phyloP scores from a whole-genome alignment of 2,113 vertebrate genomes.

The Chunga burmeisteri region DNA sequence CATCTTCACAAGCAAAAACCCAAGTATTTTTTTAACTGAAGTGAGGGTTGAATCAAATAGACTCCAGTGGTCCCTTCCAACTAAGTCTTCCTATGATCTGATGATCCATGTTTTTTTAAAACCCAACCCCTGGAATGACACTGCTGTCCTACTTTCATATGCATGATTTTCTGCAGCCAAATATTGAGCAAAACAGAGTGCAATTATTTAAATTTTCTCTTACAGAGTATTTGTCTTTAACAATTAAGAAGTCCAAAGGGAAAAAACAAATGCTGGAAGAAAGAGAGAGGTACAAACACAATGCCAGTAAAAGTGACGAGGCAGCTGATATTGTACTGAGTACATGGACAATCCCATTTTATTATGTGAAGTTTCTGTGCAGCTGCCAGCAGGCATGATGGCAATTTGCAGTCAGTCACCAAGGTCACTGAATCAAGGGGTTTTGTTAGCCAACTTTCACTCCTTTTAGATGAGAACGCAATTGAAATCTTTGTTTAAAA shows the following conservation, averaged over 20 bases:
- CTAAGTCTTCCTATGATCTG: background rate
- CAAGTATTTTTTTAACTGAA: background rate
- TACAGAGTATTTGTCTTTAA: background rate
- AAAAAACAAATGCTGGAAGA: background rate
- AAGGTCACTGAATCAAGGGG: background rate
- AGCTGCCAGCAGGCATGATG: background rate
- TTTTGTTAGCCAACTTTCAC: background rate
- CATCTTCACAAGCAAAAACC: background rate
- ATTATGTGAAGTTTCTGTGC: background rate
- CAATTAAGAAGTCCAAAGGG: background rate
- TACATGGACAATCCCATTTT: background rate
- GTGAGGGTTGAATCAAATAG: background rate
- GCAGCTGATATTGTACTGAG: background rate
- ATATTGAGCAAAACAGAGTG: background rate
- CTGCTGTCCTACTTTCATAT: background rate
- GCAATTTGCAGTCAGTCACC: background rate
- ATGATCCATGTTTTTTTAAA: background rate
- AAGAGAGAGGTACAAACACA: background rate
- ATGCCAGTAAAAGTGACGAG: background rate
- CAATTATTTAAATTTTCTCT: background rate
- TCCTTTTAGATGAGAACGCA: background rate
- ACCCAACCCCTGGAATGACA: background rate
- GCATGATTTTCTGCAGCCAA: background rate
- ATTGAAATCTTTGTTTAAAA: background rate
- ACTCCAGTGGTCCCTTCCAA: background rate